Evolutionary conservation across 2,113 vertebrate species (phyloP), one percentile per base, ranked within the genome.

Genomic region (Ceuthmochares aereus): DNA sequence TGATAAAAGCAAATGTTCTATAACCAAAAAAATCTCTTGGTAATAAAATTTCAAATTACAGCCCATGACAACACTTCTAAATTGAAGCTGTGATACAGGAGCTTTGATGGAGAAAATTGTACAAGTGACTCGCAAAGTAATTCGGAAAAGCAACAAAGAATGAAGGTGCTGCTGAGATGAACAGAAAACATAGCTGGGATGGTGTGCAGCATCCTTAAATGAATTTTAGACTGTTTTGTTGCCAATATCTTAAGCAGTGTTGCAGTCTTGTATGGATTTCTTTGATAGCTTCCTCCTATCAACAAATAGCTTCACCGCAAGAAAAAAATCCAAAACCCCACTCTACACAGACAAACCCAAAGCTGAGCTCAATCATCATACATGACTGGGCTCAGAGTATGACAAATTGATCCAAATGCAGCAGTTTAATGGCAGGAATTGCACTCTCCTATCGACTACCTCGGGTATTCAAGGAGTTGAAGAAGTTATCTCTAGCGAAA

Each of bases 1-100:
- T 96, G 84, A 96, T 97, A 96, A 97, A 97, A 97, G 94, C 96
- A 97, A 96, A 96, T 97, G 95, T 96, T 97, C 96, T 96, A 95
- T 96, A 95, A 94, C 96, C 59, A 96, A 97, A 97, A 97, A 96
- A 97, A 96, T 94, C 91, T 95, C 89, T 79, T 90, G 88, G 92
- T 95, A 97, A 97, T 96, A 97, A 96, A 96, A 97, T 96, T 96
- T 94, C 96, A 95, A 97, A 96, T 96, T 96, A 94, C 90, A 94
- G 93, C 54, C 96, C 92, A 95, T 97, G 96, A 96, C 96, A 96
- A 96, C 92, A 93, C 73, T 96, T 91, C 77, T 91, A 96, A 96
- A 96, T 96, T 96, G 96, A 96, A 95, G 93, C 73, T 90, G 88
- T 93, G 95, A 97, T 97, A 93, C 88, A 94, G 93, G 69, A 94